Base-by-base conservation (phyloP, 2,797 vertebrate genomes). In the Strix occidentalis region DNA sequence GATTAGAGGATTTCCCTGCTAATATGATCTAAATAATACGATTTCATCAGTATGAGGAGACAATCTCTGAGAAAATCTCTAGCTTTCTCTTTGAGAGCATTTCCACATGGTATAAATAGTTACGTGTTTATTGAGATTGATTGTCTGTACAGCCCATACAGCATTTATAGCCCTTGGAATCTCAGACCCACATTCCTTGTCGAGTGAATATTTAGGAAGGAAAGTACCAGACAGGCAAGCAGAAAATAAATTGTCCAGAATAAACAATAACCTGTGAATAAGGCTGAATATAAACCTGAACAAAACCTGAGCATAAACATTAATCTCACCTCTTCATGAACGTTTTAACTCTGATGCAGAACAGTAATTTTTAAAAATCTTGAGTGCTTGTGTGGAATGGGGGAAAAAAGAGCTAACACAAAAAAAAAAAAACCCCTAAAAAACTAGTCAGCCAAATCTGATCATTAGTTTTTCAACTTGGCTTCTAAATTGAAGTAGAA, bases 341-440 rank as follows among this genome's bases (percentile, higher is more conserved):
- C 37, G 21, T 46, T 84, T 89, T n/a, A 63, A 70, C 46, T 78
- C 10, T 63, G 33, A 56, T 71, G 7, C 8, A 50, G 35, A 74
- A 41, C 4, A 70, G 5, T 29, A 43, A 43, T 45, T 53, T 57
- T 84, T 61, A 41, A 54, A 74, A 81, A 61, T 20, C 23, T 63
- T 89, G 16, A 51, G 9, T 46, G 41, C 8, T 57, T 84, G 7
- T 25, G 9, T 33, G 57, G 26, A 84, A 84, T 14, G 24, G 15
- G 16, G 4, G 10, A 13, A 54, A 50, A 56, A 54, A 23, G 11
- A 13, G 3, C 0, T 17, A 45, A 45, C 11, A 1, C 5, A 18
- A 13, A 37, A 10, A 6, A 3, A 25, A 3, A 64, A 51, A 37
- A 37, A 9, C 37, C 37, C n/a, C 13, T 9, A 6, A 69, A 60